Conservation (phyloP, 2,888 invertebrate species). For the Dorcus hopei region DNA sequence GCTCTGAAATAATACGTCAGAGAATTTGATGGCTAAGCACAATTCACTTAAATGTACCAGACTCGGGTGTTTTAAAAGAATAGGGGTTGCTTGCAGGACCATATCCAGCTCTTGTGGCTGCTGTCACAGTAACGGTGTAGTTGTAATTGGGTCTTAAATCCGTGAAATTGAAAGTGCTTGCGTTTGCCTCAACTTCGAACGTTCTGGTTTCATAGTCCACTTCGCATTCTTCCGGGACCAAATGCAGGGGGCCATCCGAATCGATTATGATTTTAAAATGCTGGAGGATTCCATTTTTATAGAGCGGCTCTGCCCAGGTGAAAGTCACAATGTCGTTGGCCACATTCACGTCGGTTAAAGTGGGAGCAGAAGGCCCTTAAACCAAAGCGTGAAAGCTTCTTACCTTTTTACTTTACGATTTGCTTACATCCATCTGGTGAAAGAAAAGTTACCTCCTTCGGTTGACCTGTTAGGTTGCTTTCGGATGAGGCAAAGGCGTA, state of each 20-base stretch:
- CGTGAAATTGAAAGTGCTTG: constrained; percentile 7
- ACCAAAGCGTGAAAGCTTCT: not conserved
- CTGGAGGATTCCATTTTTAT: constrained; percentile 20
- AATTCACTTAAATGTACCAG: constrained; percentile 1
- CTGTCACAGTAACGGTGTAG: constrained; percentile 17
- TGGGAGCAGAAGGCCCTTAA: not conserved
- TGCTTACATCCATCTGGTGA: constrained; percentile 22
- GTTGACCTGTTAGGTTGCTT: not conserved
- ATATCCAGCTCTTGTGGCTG: constrained; percentile 4
- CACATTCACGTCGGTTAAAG: not conserved
- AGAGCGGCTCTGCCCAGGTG: constrained; percentile 6
- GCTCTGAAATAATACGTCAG: not conserved
- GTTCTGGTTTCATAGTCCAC: not conserved
- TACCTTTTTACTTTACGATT: constrained; percentile 6
- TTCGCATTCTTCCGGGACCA: constrained; percentile 6
- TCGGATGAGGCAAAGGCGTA: not conserved
- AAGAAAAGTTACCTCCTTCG: constrained; percentile 1
- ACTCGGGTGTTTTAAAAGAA: not conserved
- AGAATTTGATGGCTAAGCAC: not conserved
- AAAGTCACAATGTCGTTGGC: not conserved
- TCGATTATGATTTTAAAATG: constrained; percentile 18
- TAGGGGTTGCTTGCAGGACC: not conserved
- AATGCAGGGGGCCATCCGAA: constrained; percentile 15
- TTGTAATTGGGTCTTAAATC: constrained; percentile 18
- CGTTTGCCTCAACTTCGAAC: not conserved